Evolutionary conservation across 2,888 invertebrate genomes (phyloP).

Genomic region (Amorpha juglandis): DNA sequence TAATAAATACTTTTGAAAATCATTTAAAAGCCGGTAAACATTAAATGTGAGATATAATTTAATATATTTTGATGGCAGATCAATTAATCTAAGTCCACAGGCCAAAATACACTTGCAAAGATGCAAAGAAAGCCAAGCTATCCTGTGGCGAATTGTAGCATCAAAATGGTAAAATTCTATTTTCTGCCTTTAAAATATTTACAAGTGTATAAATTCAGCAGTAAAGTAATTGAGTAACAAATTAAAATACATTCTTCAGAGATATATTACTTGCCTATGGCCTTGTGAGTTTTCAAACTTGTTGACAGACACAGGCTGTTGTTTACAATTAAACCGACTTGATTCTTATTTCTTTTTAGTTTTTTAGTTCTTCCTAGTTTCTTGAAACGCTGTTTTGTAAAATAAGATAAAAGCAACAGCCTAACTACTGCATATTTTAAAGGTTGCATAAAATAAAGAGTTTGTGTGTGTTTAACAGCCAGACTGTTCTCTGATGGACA

Average conservation of each 20-base stretch:
- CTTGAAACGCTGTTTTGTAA: no score
- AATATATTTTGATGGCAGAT: not conserved
- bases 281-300: no score
- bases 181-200: not conserved
- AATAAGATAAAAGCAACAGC: no score
- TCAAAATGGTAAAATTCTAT: conserved; percentile 69
- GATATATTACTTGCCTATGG: no score
- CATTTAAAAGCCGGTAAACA: not conserved
- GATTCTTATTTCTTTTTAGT: no score
- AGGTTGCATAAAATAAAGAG: no score
- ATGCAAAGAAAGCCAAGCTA: conserved; percentile 79
- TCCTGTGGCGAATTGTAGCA: conserved; percentile 72
- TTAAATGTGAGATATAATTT: not conserved
- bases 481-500: not conserved
- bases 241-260: no score
- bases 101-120: conserved; percentile 33
- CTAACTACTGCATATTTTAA: no score
- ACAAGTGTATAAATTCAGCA: not conserved
- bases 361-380: no score
- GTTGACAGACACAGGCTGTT: no score
- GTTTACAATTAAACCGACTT: no score
- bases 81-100: not conserved
- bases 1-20: conserved; percentile 1
- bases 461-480: conserved; percentile 16
- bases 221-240: no score